A percentile compares a stretch with the other conserved stretches of the same genome.
phyloP scores from a whole-genome alignment of 2,797 vertebrate species.

The Rhinogobio ventralis region DNA sequence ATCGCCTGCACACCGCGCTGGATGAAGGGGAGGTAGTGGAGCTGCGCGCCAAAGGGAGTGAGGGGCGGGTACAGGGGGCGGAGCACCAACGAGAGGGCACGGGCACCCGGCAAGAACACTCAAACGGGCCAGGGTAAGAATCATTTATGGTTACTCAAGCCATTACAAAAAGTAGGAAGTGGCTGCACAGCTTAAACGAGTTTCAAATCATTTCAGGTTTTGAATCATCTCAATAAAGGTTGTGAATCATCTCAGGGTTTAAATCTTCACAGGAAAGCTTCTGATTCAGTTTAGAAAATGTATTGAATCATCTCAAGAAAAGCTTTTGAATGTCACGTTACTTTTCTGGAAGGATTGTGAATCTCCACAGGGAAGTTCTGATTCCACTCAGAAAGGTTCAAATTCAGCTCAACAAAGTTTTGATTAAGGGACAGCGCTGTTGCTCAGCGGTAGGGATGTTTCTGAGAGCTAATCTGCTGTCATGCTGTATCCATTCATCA shows the following conservation, averaged over 20 bases:
- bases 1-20: constrained; percentile 94
- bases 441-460: constrained; percentile 24
- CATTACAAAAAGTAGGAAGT: not conserved
- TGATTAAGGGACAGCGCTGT: constrained; percentile 60
- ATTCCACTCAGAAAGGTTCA: not conserved
- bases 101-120: constrained; percentile 86
- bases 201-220: not conserved
- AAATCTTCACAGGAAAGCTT: not conserved
- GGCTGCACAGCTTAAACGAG: not conserved
- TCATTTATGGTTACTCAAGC: constrained; percentile 47
- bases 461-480: constrained; percentile 38
- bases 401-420: constrained; percentile 63
- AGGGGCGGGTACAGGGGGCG: constrained; percentile 80
- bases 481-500: constrained; percentile 36
- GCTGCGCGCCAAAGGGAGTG: constrained; percentile 83
- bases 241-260: not conserved
- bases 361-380: not conserved
- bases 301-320: not conserved
- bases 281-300: not conserved
- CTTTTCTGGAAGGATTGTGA: not conserved
- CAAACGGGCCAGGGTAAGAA: constrained; percentile 94
- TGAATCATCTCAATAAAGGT: not conserved
- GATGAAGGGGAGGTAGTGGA: constrained; percentile 98
- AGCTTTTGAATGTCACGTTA: not conserved
- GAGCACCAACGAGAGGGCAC: constrained; percentile 81